Evolutionary conservation across 2,797 vertebrate species (phyloP).

Genomic region (Sebastes itinus): DNA sequence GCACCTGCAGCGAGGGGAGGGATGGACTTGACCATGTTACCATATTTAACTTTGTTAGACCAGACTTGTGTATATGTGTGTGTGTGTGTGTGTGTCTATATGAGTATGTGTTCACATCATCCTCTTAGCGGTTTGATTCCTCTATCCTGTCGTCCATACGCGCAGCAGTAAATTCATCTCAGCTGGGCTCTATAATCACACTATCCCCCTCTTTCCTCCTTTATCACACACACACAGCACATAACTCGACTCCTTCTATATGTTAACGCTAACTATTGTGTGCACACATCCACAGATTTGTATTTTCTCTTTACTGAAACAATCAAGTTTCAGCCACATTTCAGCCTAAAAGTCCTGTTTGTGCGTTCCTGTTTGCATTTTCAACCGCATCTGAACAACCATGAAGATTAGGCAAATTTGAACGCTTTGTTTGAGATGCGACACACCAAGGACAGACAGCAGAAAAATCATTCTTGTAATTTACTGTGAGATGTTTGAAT

Average conservation of each 20-base stretch:
- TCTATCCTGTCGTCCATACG: conserved; percentile 18
- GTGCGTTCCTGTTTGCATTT: not conserved
- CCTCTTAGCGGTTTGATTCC: conserved; percentile 38
- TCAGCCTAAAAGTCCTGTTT: not conserved
- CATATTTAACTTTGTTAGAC: conserved; percentile 37
- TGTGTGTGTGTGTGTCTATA: conserved; percentile 6
- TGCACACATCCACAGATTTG: not conserved
- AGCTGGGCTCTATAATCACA: conserved; percentile 28
- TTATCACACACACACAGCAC: conserved; percentile 18
- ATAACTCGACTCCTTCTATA: not conserved
- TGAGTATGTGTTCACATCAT: conserved; percentile 18
- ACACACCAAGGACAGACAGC: not conserved
- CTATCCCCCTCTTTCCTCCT: conserved; percentile 1
- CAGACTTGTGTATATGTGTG: not conserved
- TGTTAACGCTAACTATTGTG: conserved; percentile 1
- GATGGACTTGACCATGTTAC: not conserved
- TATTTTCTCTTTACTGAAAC: not conserved
- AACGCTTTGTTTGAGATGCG: conserved; percentile 21
- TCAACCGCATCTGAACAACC: not conserved
- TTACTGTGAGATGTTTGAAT: conserved; percentile 11
- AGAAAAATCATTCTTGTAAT: conserved; percentile 2
- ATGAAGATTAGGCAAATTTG: conserved; percentile 36
- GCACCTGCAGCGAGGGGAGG: conserved; percentile 72
- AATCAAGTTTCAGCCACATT: not conserved
- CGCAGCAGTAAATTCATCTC: conserved; percentile 25